Evolutionary conservation across 2,113 vertebrate genomes (phyloP), one percentile per base, ranked within the genome.

Genomic region (Cavia aperea): DNA sequence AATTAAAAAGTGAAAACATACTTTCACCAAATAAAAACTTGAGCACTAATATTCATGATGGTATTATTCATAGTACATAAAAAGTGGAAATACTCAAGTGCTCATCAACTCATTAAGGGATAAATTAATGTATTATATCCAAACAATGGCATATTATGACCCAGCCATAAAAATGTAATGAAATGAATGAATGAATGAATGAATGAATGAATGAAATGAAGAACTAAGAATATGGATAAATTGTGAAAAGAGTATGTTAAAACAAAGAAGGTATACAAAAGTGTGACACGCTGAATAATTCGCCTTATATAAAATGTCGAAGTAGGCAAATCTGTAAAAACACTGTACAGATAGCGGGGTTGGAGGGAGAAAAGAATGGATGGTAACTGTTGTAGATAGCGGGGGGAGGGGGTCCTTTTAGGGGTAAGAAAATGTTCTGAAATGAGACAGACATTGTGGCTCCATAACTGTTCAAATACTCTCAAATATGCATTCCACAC

Each of bases 1-100:
- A 31, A 94, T 36, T 31, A 88, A 81, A 31, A 94, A 84, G 36
- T 60, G 8, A 92, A 92, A 94, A 51, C 23, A 65, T 15, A 65
- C 19, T 29, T 82, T 81, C 15, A n/a, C 36, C 31, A 63, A 88
- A 43, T 18, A 46, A 3, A 85, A n/a, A 26, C 3, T 2, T 36
- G 8, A 29, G n/a, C 1, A 9, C 14, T 70, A 77, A 70, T 14
- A 5, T 56, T 90, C 66, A 86, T 24, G 54, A 19, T 31, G 89
- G 13, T n/a, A 79, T 83, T 90, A 81, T 84, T 93, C 24, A 83
- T 24, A 82, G 73, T 31, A 39, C 31, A 31, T 2, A 46, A n/a
- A 51, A 92, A 54, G 26, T 31, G 0, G 33, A 73, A 93, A 86
- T 2, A 33, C 2, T 5, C 51, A 93, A 88, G 77, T 39, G 16